Percentiles rank a stretch among this genome's conserved stretches.
These are phyloP conservation scores for Argentina silus DNA, from an alignment of 2,797 vertebrate species.

Conservation along the genomic window DNA sequence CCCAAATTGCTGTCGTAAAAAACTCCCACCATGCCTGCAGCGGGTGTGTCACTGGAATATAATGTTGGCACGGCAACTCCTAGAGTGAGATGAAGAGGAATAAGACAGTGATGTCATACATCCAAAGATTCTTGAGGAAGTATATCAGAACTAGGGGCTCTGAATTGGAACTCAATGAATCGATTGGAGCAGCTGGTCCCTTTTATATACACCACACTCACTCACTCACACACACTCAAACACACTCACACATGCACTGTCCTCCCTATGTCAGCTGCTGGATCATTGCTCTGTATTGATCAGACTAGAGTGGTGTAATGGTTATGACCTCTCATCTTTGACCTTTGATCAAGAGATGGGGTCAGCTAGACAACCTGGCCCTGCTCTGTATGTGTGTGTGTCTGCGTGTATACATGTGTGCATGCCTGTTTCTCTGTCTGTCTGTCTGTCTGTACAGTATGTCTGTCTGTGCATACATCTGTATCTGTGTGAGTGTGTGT, in stretches of 20 bases:
- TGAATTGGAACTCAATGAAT: conserved; percentile 3
- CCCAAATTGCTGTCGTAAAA: conserved; percentile 76
- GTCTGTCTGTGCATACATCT: not conserved
- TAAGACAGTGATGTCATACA: conserved; percentile 60
- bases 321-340: conserved; percentile 60
- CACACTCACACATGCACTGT: not conserved
- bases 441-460: too few species aligned
- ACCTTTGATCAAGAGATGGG: conserved; percentile 37
- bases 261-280: conserved; percentile 1
- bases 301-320: conserved; percentile 40
- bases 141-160: not conserved
- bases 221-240: not conserved
- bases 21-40: conserved; percentile 62
- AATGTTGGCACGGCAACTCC: conserved; percentile 50
- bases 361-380: not conserved
- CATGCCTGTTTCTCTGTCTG: too few species aligned
- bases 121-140: conserved; percentile 22
- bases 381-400: too few species aligned
- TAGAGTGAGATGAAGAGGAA: conserved; percentile 27
- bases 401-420: not conserved
- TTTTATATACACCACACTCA: not conserved
- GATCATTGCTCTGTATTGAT: conserved; percentile 13
- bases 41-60: conserved; percentile 41
- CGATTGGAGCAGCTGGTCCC: not conserved
- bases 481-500: not conserved